A percentile compares a stretch with the other conserved stretches of the same genome.
Evolutionary conservation across 2,888 invertebrate genomes (phyloP).

Genomic region (Drosophila recens): DNA sequence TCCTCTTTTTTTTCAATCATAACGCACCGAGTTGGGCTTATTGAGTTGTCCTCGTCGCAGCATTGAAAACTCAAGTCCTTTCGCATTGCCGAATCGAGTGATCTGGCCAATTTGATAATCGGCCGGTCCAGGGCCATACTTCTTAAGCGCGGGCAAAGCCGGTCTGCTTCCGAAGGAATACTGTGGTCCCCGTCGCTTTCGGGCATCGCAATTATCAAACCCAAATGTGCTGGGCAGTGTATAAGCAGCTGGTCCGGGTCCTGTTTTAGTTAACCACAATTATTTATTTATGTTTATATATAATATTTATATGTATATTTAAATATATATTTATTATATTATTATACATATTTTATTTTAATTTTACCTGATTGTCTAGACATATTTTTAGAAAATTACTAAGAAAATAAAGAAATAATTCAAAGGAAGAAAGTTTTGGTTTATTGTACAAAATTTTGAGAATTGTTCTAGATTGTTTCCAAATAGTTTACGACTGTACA

Average conservation of each 20-base stretch:
- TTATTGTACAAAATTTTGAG: conserved; percentile 29
- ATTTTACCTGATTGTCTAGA: conserved; percentile 32
- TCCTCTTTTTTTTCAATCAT: conserved; percentile 14
- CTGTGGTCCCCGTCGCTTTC: conserved; percentile 45
- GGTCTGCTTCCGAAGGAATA: conserved; percentile 55
- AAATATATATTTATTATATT: too few species aligned
- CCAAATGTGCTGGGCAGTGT: conserved; percentile 62
- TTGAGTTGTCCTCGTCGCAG: conserved; percentile 38
- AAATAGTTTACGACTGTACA: conserved; percentile 13
- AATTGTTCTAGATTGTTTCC: conserved; percentile 24
- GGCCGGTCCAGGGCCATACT: conserved; percentile 60
- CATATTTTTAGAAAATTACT: conserved; percentile 13
- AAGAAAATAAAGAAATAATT: neutral
- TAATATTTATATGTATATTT: too few species aligned
- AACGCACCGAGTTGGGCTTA: conserved; percentile 43
- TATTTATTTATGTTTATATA: too few species aligned
- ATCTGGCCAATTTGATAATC: conserved; percentile 61
- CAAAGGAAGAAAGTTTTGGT: neutral
- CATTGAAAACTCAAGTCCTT: conserved; percentile 55
- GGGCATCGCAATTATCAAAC: conserved; percentile 38
- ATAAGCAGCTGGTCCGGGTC: conserved; percentile 68
- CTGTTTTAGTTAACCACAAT: conserved; percentile 12
- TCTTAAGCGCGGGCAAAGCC: conserved; percentile 16
- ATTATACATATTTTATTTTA: neutral
- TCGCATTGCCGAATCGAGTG: conserved; percentile 55